Evolutionary conservation across 2,113 vertebrate species (phyloP).

Genomic region (Trinectes maculatus): DNA sequence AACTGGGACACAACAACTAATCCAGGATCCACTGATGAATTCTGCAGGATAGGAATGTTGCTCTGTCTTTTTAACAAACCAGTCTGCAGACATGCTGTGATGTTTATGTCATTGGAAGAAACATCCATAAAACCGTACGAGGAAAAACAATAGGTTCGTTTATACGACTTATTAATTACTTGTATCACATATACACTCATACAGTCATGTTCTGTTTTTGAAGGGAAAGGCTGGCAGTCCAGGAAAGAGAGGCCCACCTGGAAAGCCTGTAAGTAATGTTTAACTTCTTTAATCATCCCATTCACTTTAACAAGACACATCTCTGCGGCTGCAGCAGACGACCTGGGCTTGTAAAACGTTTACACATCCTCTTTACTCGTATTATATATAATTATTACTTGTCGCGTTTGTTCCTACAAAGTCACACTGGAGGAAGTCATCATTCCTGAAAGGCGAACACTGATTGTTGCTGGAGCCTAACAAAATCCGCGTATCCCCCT

Average conservation of each 20-base stretch:
- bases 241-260: constrained; percentile 89
- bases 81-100: no score
- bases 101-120: no score
- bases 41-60: no score
- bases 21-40: no score
- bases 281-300: constrained; percentile 10
- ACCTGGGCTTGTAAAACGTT: constrained; percentile 28
- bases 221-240: constrained; percentile 92
- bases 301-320: background rate
- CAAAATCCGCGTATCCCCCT: background rate
- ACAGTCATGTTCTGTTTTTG: constrained; percentile 65
- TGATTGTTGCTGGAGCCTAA: background rate
- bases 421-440: constrained; percentile 12
- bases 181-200: constrained; percentile 16
- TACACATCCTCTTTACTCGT: constrained; percentile 35
- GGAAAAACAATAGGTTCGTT: no score
- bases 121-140: no score
- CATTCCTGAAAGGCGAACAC: constrained; percentile 1
- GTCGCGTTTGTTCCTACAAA: constrained; percentile 5
- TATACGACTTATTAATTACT: no score
- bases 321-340: constrained; percentile 3
- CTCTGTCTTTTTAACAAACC: no score
- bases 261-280: constrained; percentile 85
- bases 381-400: constrained; percentile 38
- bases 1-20: no score